A percentile compares a stretch with the other conserved stretches of the same genome.
Evolutionary conservation across 2,113 vertebrate species (phyloP).

Genomic region (Prietella phreatophila): DNA sequence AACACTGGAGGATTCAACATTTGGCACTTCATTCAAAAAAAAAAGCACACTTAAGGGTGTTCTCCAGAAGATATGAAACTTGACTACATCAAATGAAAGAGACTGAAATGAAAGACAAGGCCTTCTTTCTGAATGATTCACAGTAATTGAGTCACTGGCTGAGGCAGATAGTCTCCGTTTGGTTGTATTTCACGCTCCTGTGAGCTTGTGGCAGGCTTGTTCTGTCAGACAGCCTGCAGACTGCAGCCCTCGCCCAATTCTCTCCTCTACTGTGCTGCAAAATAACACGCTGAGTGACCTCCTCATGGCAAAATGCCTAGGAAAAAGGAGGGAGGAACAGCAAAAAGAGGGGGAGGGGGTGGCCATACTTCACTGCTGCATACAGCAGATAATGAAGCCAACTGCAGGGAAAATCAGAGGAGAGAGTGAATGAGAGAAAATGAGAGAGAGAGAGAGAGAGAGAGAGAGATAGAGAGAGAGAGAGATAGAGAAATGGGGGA

Average conservation of each 20-base stretch:
- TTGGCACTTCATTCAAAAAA: conserved; percentile 11
- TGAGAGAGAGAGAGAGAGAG: background rate
- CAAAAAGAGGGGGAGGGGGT: conserved; percentile 16
- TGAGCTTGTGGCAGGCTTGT: conserved; percentile 45
- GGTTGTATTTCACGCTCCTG: conserved; percentile 49
- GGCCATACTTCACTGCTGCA: conserved; percentile 41
- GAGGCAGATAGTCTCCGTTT: conserved; percentile 48
- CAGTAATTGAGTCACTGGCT: conserved; percentile 50
- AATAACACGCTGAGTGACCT: conserved; percentile 52
- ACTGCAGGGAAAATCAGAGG: conserved; percentile 47
- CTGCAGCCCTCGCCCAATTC: conserved; percentile 41
- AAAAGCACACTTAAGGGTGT: conserved; percentile 32
- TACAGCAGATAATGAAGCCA: conserved; percentile 54
- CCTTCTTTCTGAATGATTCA: conserved; percentile 46
- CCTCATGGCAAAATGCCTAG: conserved; percentile 48
- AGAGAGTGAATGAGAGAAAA: conserved; percentile 17
- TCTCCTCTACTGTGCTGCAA: conserved; percentile 47
- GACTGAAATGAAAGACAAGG: conserved; percentile 35
- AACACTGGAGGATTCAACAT: background rate
- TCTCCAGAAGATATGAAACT: conserved; percentile 30
- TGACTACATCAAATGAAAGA: conserved; percentile 27
- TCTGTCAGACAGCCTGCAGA: conserved; percentile 43
- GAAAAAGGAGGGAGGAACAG: conserved; percentile 38
- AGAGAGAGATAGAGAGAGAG: conserved; percentile 8
- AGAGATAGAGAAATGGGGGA: background rate